A percentile compares a stretch with the other conserved stretches of the same genome.
Evolutionary conservation across 2,888 invertebrate genomes (phyloP).

Genomic region (Cerceris rybyensis): DNA sequence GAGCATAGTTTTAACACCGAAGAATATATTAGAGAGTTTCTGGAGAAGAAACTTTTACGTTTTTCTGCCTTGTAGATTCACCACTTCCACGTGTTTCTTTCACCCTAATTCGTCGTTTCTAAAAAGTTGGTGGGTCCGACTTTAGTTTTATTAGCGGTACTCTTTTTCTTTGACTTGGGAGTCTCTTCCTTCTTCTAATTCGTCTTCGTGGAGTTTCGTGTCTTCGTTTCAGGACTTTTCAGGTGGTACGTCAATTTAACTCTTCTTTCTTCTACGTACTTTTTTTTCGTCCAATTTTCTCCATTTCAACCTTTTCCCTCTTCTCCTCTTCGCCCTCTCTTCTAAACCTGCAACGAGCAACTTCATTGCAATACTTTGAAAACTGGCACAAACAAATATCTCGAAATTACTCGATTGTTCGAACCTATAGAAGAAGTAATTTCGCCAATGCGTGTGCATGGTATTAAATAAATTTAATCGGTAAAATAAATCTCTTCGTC

Average conservation of each 20-base stretch:
- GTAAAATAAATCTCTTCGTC: too few relatives aligned
- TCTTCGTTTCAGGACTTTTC: neutral
- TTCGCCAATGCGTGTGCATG: too few relatives aligned
- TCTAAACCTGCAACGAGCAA: too few relatives aligned
- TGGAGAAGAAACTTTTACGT: slow-evolving; percentile 20
- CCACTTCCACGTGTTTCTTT: slow-evolving; percentile 18
- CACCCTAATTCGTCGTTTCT: slow-evolving; percentile 19
- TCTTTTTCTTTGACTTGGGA: slow-evolving; percentile 13
- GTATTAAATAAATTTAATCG: too few relatives aligned
- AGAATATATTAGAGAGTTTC: slow-evolving; percentile 43
- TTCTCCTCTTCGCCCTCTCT: neutral
- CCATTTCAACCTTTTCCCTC: neutral
- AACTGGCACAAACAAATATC: too few relatives aligned
- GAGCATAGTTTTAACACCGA: slow-evolving; percentile 24
- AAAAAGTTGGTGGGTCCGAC: slow-evolving; percentile 35
- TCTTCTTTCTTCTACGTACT: neutral
- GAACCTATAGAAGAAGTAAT: too few relatives aligned
- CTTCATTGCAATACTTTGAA: too few relatives aligned
- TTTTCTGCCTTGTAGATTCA: slow-evolving; percentile 23
- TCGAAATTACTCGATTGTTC: too few relatives aligned
- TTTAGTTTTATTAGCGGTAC: slow-evolving; percentile 52
- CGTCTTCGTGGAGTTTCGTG: neutral
- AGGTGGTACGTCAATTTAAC: neutral
- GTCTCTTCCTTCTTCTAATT: slow-evolving; percentile 9
- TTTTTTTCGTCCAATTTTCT: neutral